A percentile compares a stretch with the other conserved stretches of the same genome.
Evolutionary conservation across 1,140 invertebrate species (phyloP).

Genomic region (Drosophila miranda): DNA sequence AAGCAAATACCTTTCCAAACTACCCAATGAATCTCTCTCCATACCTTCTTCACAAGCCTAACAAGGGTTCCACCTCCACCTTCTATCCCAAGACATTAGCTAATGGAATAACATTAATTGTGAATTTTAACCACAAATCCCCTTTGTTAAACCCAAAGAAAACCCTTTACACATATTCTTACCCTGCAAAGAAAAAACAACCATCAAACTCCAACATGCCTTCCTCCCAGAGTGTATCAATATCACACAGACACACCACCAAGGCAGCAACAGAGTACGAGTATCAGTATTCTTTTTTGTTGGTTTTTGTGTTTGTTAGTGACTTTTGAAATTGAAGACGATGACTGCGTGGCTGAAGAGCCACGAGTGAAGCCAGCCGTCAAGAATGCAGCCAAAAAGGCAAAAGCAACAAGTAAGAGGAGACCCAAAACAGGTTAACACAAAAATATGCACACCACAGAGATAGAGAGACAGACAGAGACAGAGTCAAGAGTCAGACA

Average conservation of each 20-base stretch:
- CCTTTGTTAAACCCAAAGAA: too few relatives aligned
- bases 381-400: constrained; percentile 68
- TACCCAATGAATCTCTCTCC: too few relatives aligned
- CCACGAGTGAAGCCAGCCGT: constrained; percentile 1
- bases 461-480: not conserved
- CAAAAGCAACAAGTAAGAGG: constrained; percentile 21
- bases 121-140: too few relatives aligned
- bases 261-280: too few relatives aligned
- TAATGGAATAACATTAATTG: too few relatives aligned
- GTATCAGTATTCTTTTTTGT: constrained; percentile 27
- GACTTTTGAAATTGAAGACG: constrained; percentile 59
- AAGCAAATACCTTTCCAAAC: too few relatives aligned
- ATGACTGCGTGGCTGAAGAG: constrained; percentile 29
- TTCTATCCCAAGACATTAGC: too few relatives aligned
- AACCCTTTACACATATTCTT: too few relatives aligned
- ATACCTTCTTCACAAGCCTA: too few relatives aligned
- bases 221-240: constrained; percentile 32
- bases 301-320: constrained; percentile 37
- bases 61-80: too few relatives aligned
- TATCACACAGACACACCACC: constrained; percentile 29
- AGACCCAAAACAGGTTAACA: constrained; percentile 62
- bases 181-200: not conserved
- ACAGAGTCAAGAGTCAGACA: constrained; percentile 66
- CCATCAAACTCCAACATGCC: not conserved
- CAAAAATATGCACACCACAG: constrained; percentile 49